A percentile compares a stretch with the other conserved stretches of the same genome.
These are phyloP conservation scores for Neuroscelio doddi DNA, from an alignment of 2,888 invertebrate genomes.

Conservation along the genomic window DNA sequence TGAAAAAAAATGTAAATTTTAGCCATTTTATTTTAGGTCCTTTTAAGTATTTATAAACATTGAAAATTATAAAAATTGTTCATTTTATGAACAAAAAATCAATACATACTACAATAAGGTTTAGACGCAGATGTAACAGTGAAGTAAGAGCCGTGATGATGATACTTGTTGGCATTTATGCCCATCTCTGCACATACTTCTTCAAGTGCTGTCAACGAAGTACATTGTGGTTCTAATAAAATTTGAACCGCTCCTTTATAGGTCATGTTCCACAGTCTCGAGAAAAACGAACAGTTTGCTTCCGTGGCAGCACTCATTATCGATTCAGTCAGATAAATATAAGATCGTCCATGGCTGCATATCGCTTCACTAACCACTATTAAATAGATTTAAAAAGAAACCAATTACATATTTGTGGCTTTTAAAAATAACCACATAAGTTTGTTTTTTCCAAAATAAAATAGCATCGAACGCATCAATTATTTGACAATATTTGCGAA, in stretches of 20 bases:
- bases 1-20: too few relatives aligned
- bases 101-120: slow-evolving; percentile 75
- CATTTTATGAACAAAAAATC: not conserved
- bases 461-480: too few relatives aligned
- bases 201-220: not conserved
- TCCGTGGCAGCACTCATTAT: slow-evolving; percentile 66
- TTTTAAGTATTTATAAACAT: too few relatives aligned
- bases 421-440: too few relatives aligned
- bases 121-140: slow-evolving; percentile 73
- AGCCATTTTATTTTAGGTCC: too few relatives aligned
- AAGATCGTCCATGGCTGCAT: slow-evolving; percentile 78
- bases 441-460: too few relatives aligned
- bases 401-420: too few relatives aligned
- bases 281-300: slow-evolving; percentile 74
- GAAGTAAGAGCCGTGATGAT: slow-evolving; percentile 73
- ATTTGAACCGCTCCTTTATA: slow-evolving; percentile 73
- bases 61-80: too few relatives aligned
- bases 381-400: too few relatives aligned
- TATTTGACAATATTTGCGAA: too few relatives aligned
- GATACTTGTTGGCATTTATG: slow-evolving; percentile 70
- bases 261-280: slow-evolving; percentile 74
- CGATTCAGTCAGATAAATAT: slow-evolving; percentile 76
- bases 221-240: slow-evolving; percentile 64
- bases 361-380: slow-evolving; percentile 74
- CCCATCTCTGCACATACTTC: slow-evolving; percentile 76